Conservation (phyloP, 1,140 invertebrate genomes). For the Megalopta genalis region DNA sequence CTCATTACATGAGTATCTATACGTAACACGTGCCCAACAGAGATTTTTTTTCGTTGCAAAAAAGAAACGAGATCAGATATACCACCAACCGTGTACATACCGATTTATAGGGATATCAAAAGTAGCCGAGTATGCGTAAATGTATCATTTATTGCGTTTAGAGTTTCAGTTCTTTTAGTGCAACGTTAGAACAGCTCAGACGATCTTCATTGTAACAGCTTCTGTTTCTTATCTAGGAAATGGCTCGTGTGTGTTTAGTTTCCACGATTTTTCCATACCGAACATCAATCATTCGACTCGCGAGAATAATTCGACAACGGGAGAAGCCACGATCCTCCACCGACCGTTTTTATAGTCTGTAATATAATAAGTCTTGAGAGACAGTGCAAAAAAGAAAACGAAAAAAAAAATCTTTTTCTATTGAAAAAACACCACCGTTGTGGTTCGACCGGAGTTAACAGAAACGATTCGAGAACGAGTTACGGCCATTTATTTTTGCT, state of each 20-base stretch:
- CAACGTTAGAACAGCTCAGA: slow-evolving; percentile 2
- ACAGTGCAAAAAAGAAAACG: slow-evolving; percentile 11
- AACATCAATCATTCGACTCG: slow-evolving; percentile 6
- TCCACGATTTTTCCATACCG: background rate
- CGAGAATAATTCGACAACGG: background rate
- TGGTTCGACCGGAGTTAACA: slow-evolving; percentile 11
- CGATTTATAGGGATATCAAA: slow-evolving; percentile 1
- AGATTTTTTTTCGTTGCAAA: slow-evolving; percentile 26
- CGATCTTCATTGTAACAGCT: slow-evolving; percentile 6
- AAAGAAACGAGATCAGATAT: background rate
- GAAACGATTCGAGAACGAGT: slow-evolving; percentile 18
- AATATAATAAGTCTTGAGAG: slow-evolving; percentile 30
- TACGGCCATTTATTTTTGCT: slow-evolving; percentile 38
- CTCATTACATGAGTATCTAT: slow-evolving; percentile 28
- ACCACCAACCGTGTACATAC: slow-evolving; percentile 14
- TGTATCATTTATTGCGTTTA: slow-evolving; percentile 40
- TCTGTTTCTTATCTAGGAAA: slow-evolving; percentile 28
- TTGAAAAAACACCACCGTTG: slow-evolving; percentile 3
- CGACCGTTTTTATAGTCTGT: slow-evolving; percentile 27
- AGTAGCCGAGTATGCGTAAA: slow-evolving; percentile 16
- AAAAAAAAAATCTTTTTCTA: slow-evolving; percentile 21
- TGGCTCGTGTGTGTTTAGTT: slow-evolving; percentile 18
- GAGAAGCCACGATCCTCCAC: background rate
- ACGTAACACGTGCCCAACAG: slow-evolving; percentile 24
- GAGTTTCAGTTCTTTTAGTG: slow-evolving; percentile 7